Evolutionary conservation across 2,797 vertebrate species (phyloP), one percentile per base, ranked within the genome.

Genomic region (Lepilemur septentrionalis): DNA sequence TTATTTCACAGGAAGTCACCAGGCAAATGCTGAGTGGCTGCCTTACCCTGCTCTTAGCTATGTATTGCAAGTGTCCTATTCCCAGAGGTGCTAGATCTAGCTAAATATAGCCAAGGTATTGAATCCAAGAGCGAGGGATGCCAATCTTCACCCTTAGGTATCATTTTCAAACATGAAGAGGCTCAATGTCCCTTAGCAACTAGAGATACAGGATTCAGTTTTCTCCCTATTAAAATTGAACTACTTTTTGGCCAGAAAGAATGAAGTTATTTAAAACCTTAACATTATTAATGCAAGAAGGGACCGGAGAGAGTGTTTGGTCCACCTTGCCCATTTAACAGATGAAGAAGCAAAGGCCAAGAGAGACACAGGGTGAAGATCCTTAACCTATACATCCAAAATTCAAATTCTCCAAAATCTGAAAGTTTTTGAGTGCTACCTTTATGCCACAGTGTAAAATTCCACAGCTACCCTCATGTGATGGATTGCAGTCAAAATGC

Each of bases 221-320:
- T 96, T 97, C 70, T 95, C 55, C 43, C n/a, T 32, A 80, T 85
- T 89, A 85, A 97, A 97, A 94, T 2, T 43, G 83, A 96, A 91
- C 69, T 95, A 43, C 78, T 86, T 86, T 88, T 95, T 89, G 65
- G 59, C 65, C 79, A 78, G 69, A 91, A 96, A 93, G 73, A 93
- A 79, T 76, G 41, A 73, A 94, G 82, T 91, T 76, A 89, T 89
- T 96, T 89, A 95, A 97, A 94, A 87, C 48, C 72, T 96, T 92
- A 52, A 14, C 91, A 87, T 95, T 89, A 96, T 85, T 97, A 96
- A 97, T 96, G 72, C 83, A 97, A 46, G 83, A 95, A 96, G 55
- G 70, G 32, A 96, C n/a, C 48, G 9, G n/a, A 76, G 46, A 91
- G 73, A 85, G 67, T 80, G 50, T 72, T 97, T 75, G 57, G 38